phyloP scores from a whole-genome alignment of 2,888 invertebrate species.

The Priocnemis perturbator region DNA sequence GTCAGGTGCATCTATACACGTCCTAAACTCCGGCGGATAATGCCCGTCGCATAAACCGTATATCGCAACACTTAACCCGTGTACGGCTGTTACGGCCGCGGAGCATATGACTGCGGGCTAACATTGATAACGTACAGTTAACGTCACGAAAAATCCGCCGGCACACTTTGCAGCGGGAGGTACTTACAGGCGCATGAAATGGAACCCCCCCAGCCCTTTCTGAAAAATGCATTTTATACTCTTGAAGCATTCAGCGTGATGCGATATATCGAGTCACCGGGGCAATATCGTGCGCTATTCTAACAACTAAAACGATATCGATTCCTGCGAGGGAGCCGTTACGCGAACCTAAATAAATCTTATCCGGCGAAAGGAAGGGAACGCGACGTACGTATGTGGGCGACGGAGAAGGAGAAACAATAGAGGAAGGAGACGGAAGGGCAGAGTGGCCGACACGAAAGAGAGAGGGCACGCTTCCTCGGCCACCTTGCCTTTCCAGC shows the following conservation, averaged over 20 bases:
- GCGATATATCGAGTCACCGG: neutral
- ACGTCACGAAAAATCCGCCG: no score
- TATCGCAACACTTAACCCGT: no score
- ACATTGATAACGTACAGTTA: no score
- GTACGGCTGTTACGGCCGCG: no score
- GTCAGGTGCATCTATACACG: no score
- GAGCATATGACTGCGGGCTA: no score
- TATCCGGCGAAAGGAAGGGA: constrained; percentile 9
- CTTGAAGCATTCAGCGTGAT: neutral
- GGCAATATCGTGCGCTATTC: constrained; percentile 16
- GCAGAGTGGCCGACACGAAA: neutral
- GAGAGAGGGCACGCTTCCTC: neutral
- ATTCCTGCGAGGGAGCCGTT: constrained; percentile 22
- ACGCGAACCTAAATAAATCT: constrained; percentile 45
- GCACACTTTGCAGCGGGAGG: no score
- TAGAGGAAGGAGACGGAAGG: neutral
- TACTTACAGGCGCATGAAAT: no score
- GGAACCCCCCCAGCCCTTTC: no score
- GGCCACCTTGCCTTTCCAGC: no score
- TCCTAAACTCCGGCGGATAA: no score
- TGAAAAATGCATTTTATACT: neutral
- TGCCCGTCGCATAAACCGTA: no score
- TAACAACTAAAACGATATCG: constrained; percentile 34
- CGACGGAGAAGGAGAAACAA: neutral
- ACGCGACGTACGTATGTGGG: neutral